Evolutionary conservation across 2,888 invertebrate genomes (phyloP), one percentile per base, ranked within the genome.

Genomic region (Amphipyra berbera): DNA sequence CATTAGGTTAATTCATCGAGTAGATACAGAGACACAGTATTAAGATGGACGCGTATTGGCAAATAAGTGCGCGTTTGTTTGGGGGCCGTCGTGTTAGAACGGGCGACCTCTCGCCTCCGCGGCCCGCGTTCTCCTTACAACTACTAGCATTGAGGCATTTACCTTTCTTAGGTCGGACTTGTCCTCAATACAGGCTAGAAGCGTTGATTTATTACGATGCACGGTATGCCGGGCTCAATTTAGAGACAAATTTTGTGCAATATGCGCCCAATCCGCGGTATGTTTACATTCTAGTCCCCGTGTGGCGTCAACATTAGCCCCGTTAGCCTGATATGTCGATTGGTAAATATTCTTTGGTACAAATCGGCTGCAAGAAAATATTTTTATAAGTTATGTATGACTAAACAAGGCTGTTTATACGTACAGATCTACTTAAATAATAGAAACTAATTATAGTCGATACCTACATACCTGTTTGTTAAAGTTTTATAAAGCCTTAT

Each of bases 151-250:
- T 93, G 91, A 93, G 85, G 92, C 89, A 91, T 93, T 93, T 93
- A 92, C 93, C 93, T 93, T 93, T 93, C 93, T 91, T 93, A 92
- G 93, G 90, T 92, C 88, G 87, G 87, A 87, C 88, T 88, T 94
- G 94, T 93, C 92, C 94, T 92, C 93, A 93, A 92, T 93, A 90
- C 88, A 80, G 79, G 53, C 87, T 90, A 86, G 88, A 90, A 88
- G 88, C 89, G 88, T 90, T 92, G 90, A 93, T 92, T 93, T 92
- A 93, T 91, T 88, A 86, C 88, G 88, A 91, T 90, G 89, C 87
- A 88, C 83, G 88, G 89, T 89, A 90, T 91, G 89, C 84, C 71
- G 84, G 46, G 79, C 83, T 88, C 84, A 86, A 88, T 89, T 90
- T 88, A 88, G 84, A 89, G 87, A 89, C 88, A 88, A 87, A 89